Evolutionary conservation across 2,797 vertebrate genomes (phyloP), one percentile per base, ranked within the genome.

Genomic region (Remorina albescens): DNA sequence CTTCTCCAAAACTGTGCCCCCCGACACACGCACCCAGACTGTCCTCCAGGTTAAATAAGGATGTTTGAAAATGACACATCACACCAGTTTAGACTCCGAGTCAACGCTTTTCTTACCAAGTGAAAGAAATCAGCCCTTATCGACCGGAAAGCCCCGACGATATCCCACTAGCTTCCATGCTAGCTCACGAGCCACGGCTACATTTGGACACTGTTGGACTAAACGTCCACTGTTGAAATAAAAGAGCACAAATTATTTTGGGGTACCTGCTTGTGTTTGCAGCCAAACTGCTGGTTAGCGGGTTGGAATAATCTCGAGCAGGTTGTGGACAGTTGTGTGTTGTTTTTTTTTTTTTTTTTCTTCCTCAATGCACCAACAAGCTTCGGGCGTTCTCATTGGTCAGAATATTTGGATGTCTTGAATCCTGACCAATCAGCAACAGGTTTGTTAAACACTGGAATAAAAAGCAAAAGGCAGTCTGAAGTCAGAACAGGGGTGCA

Each of bases 361-460:
- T 77, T 77, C 81, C 60, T 60, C 58, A 66, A 61, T 80, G 75
- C 71, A 73, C 74, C 60, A 80, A 67, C 68, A 64, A 71, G 56
- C 28, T 76, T 85, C 41, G 3, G 4, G 51, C 32, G 36, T 23
- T 80, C 64, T 84, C 82, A 94, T 94, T 93, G 93, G 93, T 60
- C 72, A 42, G 21, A 34, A 8, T 16, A 64, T 25, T 71, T 59
- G 54, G 67, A 70, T 67, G 69, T 76, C 62, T n/a, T n/a, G 67
- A 34, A 81, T 76, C 6, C 54, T 15, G 67, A 76, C 91, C 91
- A 94, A 92, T 94, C 80, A 80, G 60, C 30, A 54, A 57, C 30
- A 25, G 4, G 64, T 44, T 93, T 93, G 79, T 90, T 91, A 7
- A 68, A 41, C 0, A 23, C 12, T n/a, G 42, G 19, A 44, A 41